phyloP scores from a whole-genome alignment of 1,140 invertebrate genomes.

The Lerema accius region DNA sequence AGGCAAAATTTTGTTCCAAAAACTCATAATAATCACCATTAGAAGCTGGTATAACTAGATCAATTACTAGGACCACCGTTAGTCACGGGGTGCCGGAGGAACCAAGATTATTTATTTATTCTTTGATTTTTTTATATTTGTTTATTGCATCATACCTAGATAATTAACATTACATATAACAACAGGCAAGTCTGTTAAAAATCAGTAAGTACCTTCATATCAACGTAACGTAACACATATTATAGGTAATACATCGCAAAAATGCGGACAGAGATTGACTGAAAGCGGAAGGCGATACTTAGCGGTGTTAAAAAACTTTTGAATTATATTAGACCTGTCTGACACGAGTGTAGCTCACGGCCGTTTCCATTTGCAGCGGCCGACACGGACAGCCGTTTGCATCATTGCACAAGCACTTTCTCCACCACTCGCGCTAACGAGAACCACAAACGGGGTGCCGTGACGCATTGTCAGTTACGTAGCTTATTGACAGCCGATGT shows the following conservation, averaged over 20 bases:
- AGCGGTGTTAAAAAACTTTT: background rate
- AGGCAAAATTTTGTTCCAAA: too few species aligned
- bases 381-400: conserved; percentile 49
- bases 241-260: conserved; percentile 2
- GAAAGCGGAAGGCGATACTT: conserved; percentile 10
- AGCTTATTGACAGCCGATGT: conserved; percentile 33
- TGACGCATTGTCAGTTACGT: conserved; percentile 61
- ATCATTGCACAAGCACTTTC: conserved; percentile 75
- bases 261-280: conserved; percentile 16
- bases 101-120: too few species aligned
- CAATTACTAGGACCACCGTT: too few species aligned
- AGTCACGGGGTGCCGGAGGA: too few species aligned
- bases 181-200: too few species aligned
- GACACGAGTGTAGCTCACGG: conserved; percentile 5
- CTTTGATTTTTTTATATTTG: too few species aligned
- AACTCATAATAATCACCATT: too few species aligned
- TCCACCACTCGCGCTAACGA: conserved; percentile 51
- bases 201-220: too few species aligned
- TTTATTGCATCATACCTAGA: too few species aligned
- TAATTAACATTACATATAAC: too few species aligned
- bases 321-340: background rate
- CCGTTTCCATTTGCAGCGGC: conserved; percentile 42
- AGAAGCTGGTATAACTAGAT: too few species aligned
- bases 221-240: background rate
- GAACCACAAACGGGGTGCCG: conserved; percentile 48